Percentiles rank a stretch among this genome's conserved stretches.
Evolutionary conservation across 2,113 vertebrate species (phyloP).

Genomic region (Cichladusa arquata): DNA sequence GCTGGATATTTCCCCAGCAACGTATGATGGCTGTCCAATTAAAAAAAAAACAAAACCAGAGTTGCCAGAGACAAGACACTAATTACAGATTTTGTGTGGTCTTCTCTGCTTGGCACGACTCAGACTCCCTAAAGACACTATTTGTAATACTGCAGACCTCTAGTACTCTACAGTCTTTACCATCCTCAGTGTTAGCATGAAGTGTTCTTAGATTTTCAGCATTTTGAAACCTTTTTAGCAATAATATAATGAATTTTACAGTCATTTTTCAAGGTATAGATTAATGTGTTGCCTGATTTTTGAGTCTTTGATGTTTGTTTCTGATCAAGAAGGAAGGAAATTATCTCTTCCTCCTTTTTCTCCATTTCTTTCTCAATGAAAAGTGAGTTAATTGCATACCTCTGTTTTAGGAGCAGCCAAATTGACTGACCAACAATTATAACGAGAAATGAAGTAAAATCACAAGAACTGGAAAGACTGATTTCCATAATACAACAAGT

Average conservation of each 20-base stretch:
- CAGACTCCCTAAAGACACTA: neutral
- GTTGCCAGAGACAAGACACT: neutral
- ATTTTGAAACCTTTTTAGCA: neutral
- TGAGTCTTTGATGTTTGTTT: neutral
- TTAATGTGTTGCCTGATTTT: neutral
- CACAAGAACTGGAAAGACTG: neutral
- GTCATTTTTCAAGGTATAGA: neutral
- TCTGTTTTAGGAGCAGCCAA: neutral
- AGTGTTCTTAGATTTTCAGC: neutral
- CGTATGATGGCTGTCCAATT: neutral
- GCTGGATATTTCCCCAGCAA: neutral
- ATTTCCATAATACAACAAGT: neutral
- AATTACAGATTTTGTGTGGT: neutral
- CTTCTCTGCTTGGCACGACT: neutral
- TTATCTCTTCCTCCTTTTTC: neutral
- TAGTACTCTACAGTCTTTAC: neutral
- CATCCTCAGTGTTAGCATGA: neutral
- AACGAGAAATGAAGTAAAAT: neutral
- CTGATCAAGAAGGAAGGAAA: neutral
- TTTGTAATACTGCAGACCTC: neutral
- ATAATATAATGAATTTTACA: neutral
- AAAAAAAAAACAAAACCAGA: neutral
- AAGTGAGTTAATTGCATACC: neutral
- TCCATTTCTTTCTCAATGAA: neutral
- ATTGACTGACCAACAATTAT: neutral